A percentile compares a stretch with the other conserved stretches of the same genome.
These are phyloP conservation scores for Gopherus flavomarginatus DNA, from an alignment of 2,113 vertebrate genomes.

Conservation along the genomic window DNA sequence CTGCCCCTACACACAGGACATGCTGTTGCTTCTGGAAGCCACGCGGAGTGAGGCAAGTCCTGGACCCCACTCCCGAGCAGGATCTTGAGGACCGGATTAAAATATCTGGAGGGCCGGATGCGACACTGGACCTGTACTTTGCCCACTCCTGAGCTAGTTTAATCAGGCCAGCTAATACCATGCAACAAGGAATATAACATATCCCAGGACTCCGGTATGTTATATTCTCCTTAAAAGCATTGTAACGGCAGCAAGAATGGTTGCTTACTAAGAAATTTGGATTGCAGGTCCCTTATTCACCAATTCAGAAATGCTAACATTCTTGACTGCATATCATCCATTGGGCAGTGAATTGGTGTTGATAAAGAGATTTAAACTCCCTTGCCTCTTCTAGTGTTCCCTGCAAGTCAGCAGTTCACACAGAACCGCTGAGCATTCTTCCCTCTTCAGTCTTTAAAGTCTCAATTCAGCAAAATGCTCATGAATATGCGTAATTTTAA, in stretches of 20 bases:
- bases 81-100: too few relatives aligned
- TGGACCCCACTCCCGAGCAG: too few relatives aligned
- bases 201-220: accelerated
- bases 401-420: neutral
- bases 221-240: accelerated
- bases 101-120: too few relatives aligned
- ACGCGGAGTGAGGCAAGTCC: too few relatives aligned
- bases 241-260: neutral
- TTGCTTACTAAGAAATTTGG: neutral
- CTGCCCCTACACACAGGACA: too few relatives aligned
- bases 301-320: neutral
- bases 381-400: accelerated
- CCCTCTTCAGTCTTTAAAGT: neutral
- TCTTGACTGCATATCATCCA: neutral
- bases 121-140: too few relatives aligned
- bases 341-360: neutral
- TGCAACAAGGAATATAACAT: accelerated
- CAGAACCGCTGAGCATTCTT: neutral
- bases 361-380: neutral
- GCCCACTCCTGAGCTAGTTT: neutral
- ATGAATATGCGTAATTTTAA: neutral
- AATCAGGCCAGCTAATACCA: neutral
- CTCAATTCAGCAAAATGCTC: neutral
- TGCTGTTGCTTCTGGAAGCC: too few relatives aligned
- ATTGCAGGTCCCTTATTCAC: neutral